Percentiles rank a stretch among this genome's conserved stretches.
These are phyloP conservation scores for Macquaria ambigua DNA, from an alignment of 2,113 vertebrate species.

Conservation along the genomic window DNA sequence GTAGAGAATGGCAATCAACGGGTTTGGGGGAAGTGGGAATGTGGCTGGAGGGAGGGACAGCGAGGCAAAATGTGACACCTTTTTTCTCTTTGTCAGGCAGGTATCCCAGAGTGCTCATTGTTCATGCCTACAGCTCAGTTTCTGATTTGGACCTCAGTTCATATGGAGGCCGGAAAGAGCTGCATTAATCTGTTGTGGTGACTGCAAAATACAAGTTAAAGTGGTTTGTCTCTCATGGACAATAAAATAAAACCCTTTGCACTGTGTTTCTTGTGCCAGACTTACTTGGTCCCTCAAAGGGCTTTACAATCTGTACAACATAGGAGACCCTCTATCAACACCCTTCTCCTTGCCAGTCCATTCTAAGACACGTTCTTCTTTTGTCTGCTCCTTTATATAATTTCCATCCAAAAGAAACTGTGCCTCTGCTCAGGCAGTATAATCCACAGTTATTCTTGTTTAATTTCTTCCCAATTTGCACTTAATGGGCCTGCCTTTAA, in stretches of 20 bases:
- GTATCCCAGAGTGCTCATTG: too few relatives aligned
- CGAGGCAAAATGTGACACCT: too few relatives aligned
- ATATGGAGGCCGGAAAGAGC: neutral
- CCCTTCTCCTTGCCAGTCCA: neutral
- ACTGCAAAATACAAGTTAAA: neutral
- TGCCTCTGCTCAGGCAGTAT: neutral
- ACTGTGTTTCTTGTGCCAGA: too few relatives aligned
- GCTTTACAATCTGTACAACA: neutral
- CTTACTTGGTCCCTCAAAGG: neutral
- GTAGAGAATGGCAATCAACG: too few relatives aligned
- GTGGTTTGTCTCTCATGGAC: neutral
- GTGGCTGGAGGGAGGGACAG: too few relatives aligned
- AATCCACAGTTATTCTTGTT: neutral
- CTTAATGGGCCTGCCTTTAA: neutral
- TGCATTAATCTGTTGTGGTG: neutral
- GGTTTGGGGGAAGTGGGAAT: too few relatives aligned
- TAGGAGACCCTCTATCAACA: neutral
- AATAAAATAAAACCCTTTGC: neutral
- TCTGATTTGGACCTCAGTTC: neutral
- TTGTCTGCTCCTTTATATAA: conserved; percentile 1
- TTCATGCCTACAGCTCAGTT: too few relatives aligned
- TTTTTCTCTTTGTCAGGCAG: too few relatives aligned
- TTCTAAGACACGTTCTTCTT: neutral
- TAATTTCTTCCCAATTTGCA: neutral
- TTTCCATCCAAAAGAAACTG: neutral